Evolutionary conservation across 2,113 vertebrate species (phyloP).

Genomic region (Pagrus major): DNA sequence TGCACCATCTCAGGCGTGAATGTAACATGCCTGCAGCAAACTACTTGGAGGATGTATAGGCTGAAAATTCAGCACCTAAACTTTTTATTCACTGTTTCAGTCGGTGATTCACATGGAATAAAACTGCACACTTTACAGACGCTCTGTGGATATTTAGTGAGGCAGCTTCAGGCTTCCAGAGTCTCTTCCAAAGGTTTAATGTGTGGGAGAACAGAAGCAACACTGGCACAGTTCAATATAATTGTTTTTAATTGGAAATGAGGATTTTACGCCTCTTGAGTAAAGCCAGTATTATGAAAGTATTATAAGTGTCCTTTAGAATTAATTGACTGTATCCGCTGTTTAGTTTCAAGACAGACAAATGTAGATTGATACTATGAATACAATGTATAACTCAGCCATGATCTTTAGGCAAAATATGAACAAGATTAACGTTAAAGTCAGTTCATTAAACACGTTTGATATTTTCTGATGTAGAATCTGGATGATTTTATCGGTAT

Average conservation of each 20-base stretch:
- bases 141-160: neutral
- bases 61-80: neutral
- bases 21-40: slow-evolving; percentile 6
- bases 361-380: neutral
- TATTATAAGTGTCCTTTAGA: neutral
- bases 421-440: neutral
- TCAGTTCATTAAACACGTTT: neutral
- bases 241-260: slow-evolving; percentile 16
- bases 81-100: neutral
- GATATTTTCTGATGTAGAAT: no score
- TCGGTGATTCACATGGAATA: neutral
- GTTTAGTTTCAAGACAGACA: neutral
- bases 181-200: neutral
- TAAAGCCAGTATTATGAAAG: neutral
- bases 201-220: slow-evolving; percentile 6
- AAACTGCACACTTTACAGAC: neutral
- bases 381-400: neutral
- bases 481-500: no score
- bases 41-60: neutral
- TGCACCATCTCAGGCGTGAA: neutral
- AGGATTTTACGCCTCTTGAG: neutral
- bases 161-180: slow-evolving; percentile 12
- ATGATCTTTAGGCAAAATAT: neutral
- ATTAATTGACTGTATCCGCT: neutral
- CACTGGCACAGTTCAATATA: neutral